phyloP scores from a whole-genome alignment of 92 coral and sea anemone species.

The Epizoanthus fatuus region DNA sequence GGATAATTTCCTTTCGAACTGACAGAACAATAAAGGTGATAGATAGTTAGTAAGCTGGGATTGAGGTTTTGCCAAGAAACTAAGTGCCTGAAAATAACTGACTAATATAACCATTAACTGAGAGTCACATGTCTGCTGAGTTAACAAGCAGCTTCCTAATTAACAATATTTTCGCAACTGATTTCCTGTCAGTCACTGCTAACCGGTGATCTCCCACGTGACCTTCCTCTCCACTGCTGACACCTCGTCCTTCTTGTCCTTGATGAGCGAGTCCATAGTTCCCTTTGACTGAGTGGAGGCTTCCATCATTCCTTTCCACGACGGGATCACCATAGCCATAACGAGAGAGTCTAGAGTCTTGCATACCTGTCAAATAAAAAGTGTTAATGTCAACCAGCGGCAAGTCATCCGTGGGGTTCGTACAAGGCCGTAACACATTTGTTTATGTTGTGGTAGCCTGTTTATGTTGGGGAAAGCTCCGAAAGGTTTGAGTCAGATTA shows the following conservation, averaged over 20 bases:
- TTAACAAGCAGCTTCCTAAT: not conserved
- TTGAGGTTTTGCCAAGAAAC: no score
- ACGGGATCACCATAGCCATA: slow-evolving; percentile 96
- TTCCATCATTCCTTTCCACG: slow-evolving; percentile 89
- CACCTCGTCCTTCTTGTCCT: slow-evolving; percentile 91
- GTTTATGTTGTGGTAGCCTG: no score
- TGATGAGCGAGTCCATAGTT: slow-evolving; percentile 82
- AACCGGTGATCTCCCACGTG: slow-evolving; percentile 85
- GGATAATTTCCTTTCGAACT: no score
- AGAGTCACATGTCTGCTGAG: no score
- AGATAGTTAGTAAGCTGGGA: no score
- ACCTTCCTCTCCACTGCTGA: slow-evolving; percentile 83
- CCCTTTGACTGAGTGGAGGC: slow-evolving; percentile 78
- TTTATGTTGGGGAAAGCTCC: no score
- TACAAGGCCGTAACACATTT: no score
- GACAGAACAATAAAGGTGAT: no score
- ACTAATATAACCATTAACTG: no score
- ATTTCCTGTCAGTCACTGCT: not conserved
- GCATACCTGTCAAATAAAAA: slow-evolving; percentile 66
- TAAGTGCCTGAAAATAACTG: no score
- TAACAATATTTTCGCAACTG: not conserved
- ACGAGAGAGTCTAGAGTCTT: slow-evolving; percentile 93
- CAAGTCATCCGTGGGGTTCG: no score
- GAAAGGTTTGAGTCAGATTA: no score
- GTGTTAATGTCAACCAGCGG: not conserved